Conservation (phyloP, 2,797 vertebrate species). For the Phrynocephalus vlangalii region DNA sequence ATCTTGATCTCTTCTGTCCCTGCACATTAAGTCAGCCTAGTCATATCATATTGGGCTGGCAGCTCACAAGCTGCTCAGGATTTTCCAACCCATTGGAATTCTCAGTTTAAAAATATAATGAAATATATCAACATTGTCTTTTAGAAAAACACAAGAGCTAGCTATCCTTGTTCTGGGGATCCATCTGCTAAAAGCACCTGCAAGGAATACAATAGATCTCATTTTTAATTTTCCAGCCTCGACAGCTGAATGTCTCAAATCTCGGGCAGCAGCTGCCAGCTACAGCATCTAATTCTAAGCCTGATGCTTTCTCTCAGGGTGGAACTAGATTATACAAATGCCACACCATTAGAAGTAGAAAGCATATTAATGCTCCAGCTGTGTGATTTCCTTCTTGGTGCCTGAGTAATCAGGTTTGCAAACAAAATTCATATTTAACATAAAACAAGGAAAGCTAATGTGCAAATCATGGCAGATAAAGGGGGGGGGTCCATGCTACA, state of each 20-base stretch:
- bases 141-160: background rate
- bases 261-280: background rate
- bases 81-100: constrained; percentile 16
- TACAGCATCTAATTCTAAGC: background rate
- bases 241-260: background rate
- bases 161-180: background rate
- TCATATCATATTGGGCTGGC: constrained; percentile 25
- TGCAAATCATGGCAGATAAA: too few relatives aligned
- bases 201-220: background rate
- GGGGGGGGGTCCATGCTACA: too few relatives aligned
- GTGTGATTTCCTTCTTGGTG: too few relatives aligned
- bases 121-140: background rate
- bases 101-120: background rate
- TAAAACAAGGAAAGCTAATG: too few relatives aligned
- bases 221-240: background rate
- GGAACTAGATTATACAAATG: too few relatives aligned
- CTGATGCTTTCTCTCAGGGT: background rate
- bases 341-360: too few relatives aligned
- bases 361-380: too few relatives aligned
- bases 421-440: too few relatives aligned
- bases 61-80: constrained; percentile 26
- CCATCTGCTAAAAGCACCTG: background rate
- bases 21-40: constrained; percentile 15
- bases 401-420: too few relatives aligned
- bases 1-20: constrained; percentile 1